Evolutionary conservation across 2,797 vertebrate species (phyloP).

Genomic region (Scleropages formosus): DNA sequence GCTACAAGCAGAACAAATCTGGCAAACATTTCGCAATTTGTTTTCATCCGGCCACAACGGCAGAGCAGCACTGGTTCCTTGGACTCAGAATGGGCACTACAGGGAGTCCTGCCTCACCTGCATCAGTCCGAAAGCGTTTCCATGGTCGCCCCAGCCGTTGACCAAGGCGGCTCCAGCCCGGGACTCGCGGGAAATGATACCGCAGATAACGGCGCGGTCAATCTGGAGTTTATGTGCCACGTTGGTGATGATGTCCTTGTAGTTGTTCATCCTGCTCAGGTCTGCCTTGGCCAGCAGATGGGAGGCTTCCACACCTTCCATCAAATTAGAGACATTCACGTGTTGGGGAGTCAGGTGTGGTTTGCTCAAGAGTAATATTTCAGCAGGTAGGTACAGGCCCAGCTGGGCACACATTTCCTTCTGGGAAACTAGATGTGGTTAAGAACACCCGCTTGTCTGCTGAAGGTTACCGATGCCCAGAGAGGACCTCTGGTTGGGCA

Average conservation of each 20-base stretch:
- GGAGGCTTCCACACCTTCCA: slow-evolving; percentile 51
- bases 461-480: no score
- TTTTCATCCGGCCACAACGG: no score
- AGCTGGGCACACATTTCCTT: no score
- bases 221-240: slow-evolving; percentile 42
- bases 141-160: slow-evolving; percentile 49
- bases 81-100: no score
- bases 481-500: no score
- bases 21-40: no score
- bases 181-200: slow-evolving; percentile 55
- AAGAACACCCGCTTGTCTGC: no score
- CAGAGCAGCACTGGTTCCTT: no score
- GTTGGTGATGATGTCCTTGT: slow-evolving; percentile 41
- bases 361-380: no score
- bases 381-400: no score
- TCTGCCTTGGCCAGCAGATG: slow-evolving; percentile 46
- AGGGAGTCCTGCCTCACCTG: slow-evolving; percentile 41
- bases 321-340: background rate
- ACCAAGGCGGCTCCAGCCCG: slow-evolving; percentile 41
- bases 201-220: slow-evolving; percentile 51
- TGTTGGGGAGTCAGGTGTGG: background rate
- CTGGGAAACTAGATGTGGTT: no score
- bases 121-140: slow-evolving; percentile 57
- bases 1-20: no score
- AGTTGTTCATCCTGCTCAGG: slow-evolving; percentile 40